phyloP scores from a whole-genome alignment of 1,140 invertebrate species.

The Drosophila littoralis region DNA sequence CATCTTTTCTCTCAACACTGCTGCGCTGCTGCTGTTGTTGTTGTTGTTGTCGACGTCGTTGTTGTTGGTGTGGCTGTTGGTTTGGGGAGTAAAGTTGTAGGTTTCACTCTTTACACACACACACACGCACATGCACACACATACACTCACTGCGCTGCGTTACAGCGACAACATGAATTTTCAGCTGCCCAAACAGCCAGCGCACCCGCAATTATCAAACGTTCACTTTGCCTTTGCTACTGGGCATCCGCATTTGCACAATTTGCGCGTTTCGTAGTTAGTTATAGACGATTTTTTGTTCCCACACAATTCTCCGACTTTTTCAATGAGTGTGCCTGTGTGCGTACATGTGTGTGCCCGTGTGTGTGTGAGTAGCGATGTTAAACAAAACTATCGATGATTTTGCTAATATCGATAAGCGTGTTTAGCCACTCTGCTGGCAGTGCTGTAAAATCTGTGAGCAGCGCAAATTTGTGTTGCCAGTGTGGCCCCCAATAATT shows the following conservation, averaged over 20 bases:
- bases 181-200: conserved; percentile 43
- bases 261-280: conserved; percentile 52
- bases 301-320: conserved; percentile 75
- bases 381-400: conserved; percentile 37
- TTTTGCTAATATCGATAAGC: conserved; percentile 19
- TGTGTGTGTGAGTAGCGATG: conserved; percentile 41
- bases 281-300: conserved; percentile 62
- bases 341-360: conserved; percentile 15
- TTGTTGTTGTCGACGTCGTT: conserved; percentile 46
- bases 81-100: conserved; percentile 72
- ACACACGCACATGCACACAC: conserved; percentile 41
- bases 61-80: conserved; percentile 57
- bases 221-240: conserved; percentile 47
- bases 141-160: conserved; percentile 30
- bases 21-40: conserved; percentile 43
- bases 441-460: conserved; percentile 15
- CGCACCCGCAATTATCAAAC: conserved; percentile 39
- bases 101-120: conserved; percentile 66
- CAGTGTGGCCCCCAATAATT: conserved; percentile 4
- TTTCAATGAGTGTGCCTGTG: conserved; percentile 64
- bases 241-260: conserved; percentile 53
- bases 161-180: conserved; percentile 52
- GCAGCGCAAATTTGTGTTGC: neutral
- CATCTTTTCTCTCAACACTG: conserved; percentile 80
- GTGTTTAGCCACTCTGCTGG: neutral